A percentile compares a stretch with the other conserved stretches of the same genome.
phyloP scores from a whole-genome alignment of 2,888 invertebrate species.

The Melangyna quadrimaculata region DNA sequence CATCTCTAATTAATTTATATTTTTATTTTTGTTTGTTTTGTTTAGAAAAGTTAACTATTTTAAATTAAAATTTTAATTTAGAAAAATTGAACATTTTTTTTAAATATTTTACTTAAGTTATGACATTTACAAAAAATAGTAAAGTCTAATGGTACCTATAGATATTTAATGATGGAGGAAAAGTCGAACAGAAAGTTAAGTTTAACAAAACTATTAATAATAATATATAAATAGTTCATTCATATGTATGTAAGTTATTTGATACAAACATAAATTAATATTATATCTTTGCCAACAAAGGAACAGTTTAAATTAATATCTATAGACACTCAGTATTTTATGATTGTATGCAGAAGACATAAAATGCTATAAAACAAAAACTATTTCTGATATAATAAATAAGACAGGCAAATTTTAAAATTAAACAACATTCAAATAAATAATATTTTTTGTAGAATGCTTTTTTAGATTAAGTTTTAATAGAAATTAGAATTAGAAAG shows the following conservation, averaged over 20 bases:
- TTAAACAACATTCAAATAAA: conserved; percentile 7
- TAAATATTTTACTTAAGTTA: background rate
- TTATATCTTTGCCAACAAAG: conserved; percentile 34
- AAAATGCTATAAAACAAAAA: conserved; percentile 7
- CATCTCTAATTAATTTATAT: conserved; percentile 24
- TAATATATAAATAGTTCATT: conserved; percentile 17
- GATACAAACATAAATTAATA: conserved; percentile 45
- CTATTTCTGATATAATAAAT: background rate
- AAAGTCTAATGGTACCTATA: background rate
- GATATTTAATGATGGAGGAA: background rate
- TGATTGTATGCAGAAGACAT: conserved; percentile 27
- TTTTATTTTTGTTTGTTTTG: background rate
- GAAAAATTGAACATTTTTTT: conserved; percentile 20
- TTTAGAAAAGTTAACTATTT: conserved; percentile 32
- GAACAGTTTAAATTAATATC: conserved; percentile 38
- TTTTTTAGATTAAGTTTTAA: conserved; percentile 10
- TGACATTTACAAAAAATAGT: conserved; percentile 40
- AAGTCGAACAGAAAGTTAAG: conserved; percentile 25
- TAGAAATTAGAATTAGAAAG: conserved; percentile 29
- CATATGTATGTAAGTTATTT: conserved; percentile 49
- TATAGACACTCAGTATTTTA: conserved; percentile 7
- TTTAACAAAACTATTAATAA: conserved; percentile 20
- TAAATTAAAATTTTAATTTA: conserved; percentile 18
- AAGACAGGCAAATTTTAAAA: conserved; percentile 27
- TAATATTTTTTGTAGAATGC: conserved; percentile 37